These are phyloP conservation scores for Yponomeuta evonymella DNA, from an alignment of 2,888 invertebrate genomes.

Conservation along the genomic window DNA sequence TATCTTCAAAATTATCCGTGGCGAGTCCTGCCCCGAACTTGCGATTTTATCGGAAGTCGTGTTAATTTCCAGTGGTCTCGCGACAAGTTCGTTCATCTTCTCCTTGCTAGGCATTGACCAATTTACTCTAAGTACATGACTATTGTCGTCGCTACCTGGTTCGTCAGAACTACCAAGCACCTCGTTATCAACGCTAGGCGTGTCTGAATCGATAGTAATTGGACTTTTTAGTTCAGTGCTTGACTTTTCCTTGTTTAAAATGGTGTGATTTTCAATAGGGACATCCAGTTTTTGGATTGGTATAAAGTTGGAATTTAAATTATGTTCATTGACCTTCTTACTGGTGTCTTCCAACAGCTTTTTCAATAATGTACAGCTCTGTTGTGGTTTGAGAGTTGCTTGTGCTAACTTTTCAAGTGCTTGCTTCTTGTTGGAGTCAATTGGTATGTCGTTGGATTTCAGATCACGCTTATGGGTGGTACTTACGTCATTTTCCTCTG, in stretches of 20 bases:
- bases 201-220: not conserved
- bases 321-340: not conserved
- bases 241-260: not conserved
- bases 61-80: conserved; percentile 67
- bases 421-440: conserved; percentile 3
- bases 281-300: conserved; percentile 5
- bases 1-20: conserved; percentile 79
- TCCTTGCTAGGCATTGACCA: not conserved
- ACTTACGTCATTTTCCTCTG: not conserved
- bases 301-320: not conserved
- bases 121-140: not conserved
- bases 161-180: conserved; percentile 1
- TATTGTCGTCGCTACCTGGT: not conserved
- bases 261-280: conserved; percentile 4
- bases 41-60: conserved; percentile 43
- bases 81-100: conserved; percentile 28
- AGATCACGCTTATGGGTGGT: not conserved
- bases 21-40: conserved; percentile 69
- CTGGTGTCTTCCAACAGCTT: conserved; percentile 57
- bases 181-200: conserved; percentile 4
- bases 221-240: not conserved
- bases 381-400: conserved; percentile 36
- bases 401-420: conserved; percentile 23
- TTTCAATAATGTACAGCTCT: conserved; percentile 62
- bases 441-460: not conserved